These are phyloP conservation scores for Leucozona laternaria DNA, from an alignment of 2,888 invertebrate species.

Conservation along the genomic window DNA sequence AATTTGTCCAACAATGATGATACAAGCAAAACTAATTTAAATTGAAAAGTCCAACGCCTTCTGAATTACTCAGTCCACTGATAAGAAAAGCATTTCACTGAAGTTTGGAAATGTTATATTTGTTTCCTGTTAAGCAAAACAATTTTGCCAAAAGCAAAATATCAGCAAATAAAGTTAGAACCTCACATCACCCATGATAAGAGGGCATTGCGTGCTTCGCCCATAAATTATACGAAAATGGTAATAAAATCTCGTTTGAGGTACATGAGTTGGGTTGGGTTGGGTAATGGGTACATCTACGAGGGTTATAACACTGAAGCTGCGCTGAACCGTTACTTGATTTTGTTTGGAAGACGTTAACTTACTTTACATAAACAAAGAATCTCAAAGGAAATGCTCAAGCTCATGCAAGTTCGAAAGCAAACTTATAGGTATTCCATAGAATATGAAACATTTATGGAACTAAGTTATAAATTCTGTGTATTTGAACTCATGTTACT, in stretches of 20 bases:
- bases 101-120: constrained; percentile 2
- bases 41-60: not conserved
- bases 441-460: not conserved
- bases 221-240: not conserved
- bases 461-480: not conserved
- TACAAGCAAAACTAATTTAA: not conserved
- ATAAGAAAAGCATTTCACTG: not conserved
- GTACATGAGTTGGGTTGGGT: too few species aligned
- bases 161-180: not conserved
- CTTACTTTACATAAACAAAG: not conserved
- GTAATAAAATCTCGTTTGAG: not conserved
- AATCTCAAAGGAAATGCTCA: not conserved
- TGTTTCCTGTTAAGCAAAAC: not conserved
- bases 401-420: not conserved
- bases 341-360: constrained; percentile 3
- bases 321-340: not conserved
- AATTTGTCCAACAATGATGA: not conserved
- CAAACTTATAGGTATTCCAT: not conserved
- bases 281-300: too few species aligned
- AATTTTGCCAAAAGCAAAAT: not conserved
- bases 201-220: too few species aligned
- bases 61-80: not conserved
- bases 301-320: too few species aligned
- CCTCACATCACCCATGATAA: not conserved
- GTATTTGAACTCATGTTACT: not conserved